These are phyloP conservation scores for Lacerta agilis DNA, from an alignment of 2,797 vertebrate species.

Conservation along the genomic window DNA sequence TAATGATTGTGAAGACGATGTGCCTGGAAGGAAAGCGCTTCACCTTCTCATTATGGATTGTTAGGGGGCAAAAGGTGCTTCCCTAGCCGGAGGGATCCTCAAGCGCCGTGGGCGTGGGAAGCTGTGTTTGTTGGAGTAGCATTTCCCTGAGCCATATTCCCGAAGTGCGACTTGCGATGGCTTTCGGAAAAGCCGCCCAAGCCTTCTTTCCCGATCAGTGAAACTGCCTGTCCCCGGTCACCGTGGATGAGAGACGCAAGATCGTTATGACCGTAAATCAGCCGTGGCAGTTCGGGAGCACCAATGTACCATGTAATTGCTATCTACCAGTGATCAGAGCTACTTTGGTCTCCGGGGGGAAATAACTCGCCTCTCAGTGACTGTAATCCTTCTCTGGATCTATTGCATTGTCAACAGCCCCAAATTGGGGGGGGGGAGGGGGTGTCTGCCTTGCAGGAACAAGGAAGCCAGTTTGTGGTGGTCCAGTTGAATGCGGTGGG, in stretches of 20 bases:
- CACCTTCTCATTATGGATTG: not conserved
- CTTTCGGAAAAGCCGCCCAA: not conserved
- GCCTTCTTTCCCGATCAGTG: not conserved
- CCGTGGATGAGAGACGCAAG: slow-evolving; percentile 18
- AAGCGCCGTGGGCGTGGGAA: not conserved
- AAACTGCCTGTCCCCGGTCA: slow-evolving; percentile 16
- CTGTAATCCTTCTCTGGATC: slow-evolving; percentile 25
- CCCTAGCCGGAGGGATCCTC: not conserved
- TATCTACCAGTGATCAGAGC: slow-evolving; percentile 18
- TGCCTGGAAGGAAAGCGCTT: not conserved
- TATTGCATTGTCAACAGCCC: not conserved
- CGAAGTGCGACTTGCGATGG: not conserved
- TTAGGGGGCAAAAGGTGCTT: not conserved
- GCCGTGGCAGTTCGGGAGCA: slow-evolving; percentile 10
- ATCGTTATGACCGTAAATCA: slow-evolving; percentile 26
- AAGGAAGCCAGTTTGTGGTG: not conserved
- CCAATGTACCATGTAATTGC: slow-evolving; percentile 22
- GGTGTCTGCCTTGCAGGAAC: not conserved
- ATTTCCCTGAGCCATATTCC: not conserved
- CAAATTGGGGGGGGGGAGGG: not conserved
- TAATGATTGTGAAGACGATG: not conserved
- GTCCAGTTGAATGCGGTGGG: not conserved
- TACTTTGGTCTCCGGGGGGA: slow-evolving; percentile 18
- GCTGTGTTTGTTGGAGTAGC: not conserved
- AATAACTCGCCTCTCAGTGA: slow-evolving; percentile 24